Conservation (phyloP, 2,797 vertebrate species). For the Catamblyrhynchus diadema region DNA sequence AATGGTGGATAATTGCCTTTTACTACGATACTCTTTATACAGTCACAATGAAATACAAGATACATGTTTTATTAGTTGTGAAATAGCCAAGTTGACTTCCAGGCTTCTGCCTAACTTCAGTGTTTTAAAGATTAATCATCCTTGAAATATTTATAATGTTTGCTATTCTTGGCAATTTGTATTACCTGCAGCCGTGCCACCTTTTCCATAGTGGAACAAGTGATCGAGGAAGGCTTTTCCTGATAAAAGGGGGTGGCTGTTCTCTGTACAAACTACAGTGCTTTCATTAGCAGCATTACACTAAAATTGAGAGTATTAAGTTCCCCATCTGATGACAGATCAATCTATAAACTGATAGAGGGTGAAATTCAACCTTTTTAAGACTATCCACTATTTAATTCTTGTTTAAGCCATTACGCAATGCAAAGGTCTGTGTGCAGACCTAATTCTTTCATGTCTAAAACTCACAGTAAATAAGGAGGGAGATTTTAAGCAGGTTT, state of each 20-base stretch:
- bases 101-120: slow-evolving; percentile 57
- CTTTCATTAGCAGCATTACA: neutral
- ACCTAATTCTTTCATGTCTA: neutral
- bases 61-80: slow-evolving; percentile 64
- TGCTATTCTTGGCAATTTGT: slow-evolving; percentile 46
- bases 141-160: slow-evolving; percentile 68
- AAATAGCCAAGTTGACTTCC: slow-evolving; percentile 57
- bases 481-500: neutral
- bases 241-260: neutral
- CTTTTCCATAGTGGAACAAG: slow-evolving; percentile 7
- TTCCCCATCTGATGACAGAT: neutral
- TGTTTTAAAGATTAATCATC: slow-evolving; percentile 69
- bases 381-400: neutral
- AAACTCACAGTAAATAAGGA: neutral
- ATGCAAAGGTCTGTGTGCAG: neutral
- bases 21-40: slow-evolving; percentile 23
- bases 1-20: slow-evolving; percentile 54
- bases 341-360: slow-evolving; percentile 35
- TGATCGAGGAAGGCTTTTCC: neutral
- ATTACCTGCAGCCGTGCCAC: slow-evolving; percentile 15
- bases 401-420: neutral
- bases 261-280: neutral
- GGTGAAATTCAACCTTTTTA: slow-evolving; percentile 32
- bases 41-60: slow-evolving; percentile 61
- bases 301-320: neutral